Base-by-base conservation (phyloP, 2,888 invertebrate genomes). In the Corythucha ciliata region DNA sequence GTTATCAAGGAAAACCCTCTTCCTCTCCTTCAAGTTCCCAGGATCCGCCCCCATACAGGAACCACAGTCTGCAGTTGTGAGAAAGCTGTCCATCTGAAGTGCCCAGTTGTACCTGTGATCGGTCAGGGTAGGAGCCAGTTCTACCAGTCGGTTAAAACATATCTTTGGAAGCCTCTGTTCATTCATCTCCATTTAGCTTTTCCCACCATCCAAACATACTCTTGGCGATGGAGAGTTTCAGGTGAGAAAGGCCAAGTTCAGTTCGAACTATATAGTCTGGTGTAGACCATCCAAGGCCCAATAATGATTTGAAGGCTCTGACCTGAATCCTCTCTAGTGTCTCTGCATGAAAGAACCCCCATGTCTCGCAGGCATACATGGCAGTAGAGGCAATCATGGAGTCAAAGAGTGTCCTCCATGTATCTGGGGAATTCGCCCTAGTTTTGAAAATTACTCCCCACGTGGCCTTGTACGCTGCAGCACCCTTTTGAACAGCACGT, bases 241-340 rank as follows among this genome's bases (percentile, higher is more conserved):
- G 6, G 41, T 20, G 24, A 2, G 41, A 4, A 12, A 41, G 41
- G 24, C 24, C 41, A 8, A 41, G 24, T n/a, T 41, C 24, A 2
- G 41, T 24, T 5, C 14, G 3, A 20, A 37, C 24, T 26, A 12
- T 12, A 6, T 16, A 40, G 2, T 22, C 12, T n/a, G 14, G 36
- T 3, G 36, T 36, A 10, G 37, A 29, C 51, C n/a, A 40, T 5
- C 40, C 40, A 18, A 40, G 21, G 14, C 40, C 40, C 40, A 40
- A 20, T 25, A 3, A n/a, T 12, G 40, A 14, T 8, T 6, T 40
- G 21, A 40, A 40, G n/a, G n/a, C n/a, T n/a, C n/a, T n/a, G n/a
- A n/a, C n/a, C n/a, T n/a, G n/a, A n/a, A n/a, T n/a, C n/a, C n/a
- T n/a, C n/a, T n/a, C n/a, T n/a, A n/a, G n/a, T n/a, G n/a, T n/a